Evolutionary conservation across 1,140 invertebrate species (phyloP).

Genomic region (Pemphigus obesinymphae): DNA sequence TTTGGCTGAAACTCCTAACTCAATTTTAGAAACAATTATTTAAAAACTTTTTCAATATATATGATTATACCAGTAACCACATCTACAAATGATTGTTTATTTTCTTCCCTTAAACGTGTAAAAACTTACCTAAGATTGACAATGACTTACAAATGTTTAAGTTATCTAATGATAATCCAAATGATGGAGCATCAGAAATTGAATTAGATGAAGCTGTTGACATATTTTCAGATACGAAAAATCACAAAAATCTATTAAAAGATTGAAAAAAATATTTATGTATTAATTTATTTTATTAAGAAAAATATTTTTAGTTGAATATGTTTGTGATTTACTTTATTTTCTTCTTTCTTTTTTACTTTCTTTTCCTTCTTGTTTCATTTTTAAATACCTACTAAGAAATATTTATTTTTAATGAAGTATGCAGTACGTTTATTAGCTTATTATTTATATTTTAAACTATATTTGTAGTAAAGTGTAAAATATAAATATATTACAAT

Average conservation of each 20-base stretch:
- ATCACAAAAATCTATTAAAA: background rate
- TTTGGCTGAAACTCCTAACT: background rate
- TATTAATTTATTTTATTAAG: too few species aligned
- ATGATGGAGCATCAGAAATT: background rate
- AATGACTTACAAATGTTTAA: background rate
- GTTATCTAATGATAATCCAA: background rate
- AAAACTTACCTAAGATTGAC: background rate
- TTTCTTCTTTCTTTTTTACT: background rate
- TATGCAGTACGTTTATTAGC: too few species aligned
- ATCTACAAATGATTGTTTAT: background rate
- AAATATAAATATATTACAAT: too few species aligned
- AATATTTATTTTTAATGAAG: background rate
- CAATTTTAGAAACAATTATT: background rate
- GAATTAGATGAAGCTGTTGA: background rate
- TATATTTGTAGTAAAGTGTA: too few species aligned
- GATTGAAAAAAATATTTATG: background rate
- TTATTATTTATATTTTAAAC: too few species aligned
- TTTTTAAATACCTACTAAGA: background rate
- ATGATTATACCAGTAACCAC: background rate
- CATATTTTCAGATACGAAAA: background rate
- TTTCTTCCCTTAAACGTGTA: too few species aligned
- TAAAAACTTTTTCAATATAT: background rate
- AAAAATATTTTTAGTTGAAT: too few species aligned
- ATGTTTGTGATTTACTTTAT: too few species aligned
- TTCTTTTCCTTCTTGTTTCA: background rate